These are phyloP conservation scores for Poicephalus gulielmi DNA, from an alignment of 2,113 vertebrate genomes.

Conservation along the genomic window DNA sequence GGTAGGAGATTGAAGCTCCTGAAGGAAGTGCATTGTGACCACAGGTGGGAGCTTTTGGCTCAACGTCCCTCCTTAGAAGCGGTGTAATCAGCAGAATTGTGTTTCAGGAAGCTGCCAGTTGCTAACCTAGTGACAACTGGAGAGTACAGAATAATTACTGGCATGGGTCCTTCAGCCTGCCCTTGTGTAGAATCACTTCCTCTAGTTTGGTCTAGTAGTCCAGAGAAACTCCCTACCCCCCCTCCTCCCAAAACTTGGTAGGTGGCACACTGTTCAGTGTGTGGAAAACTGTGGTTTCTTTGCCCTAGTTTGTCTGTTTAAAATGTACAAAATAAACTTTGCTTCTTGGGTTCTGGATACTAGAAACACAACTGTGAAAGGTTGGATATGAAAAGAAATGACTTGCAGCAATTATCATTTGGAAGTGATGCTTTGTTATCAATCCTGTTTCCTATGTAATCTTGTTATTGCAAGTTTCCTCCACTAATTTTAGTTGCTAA, in stretches of 20 bases:
- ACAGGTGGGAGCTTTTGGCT: not conserved
- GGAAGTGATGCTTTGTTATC: not conserved
- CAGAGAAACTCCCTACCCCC: not conserved
- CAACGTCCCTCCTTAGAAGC: not conserved
- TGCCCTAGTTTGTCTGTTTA: not conserved
- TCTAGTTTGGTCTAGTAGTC: not conserved
- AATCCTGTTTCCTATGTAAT: not conserved
- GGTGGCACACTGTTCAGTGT: fast-evolving
- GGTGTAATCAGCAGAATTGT: fast-evolving
- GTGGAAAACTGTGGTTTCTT: not conserved
- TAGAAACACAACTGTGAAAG: not conserved
- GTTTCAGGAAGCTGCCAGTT: not conserved
- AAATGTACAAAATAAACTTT: not conserved
- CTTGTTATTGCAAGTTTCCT: not conserved
- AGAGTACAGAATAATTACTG: not conserved
- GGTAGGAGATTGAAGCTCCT: too few species aligned
- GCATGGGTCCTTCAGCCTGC: not conserved
- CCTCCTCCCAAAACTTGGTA: not conserved
- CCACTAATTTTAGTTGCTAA: not conserved
- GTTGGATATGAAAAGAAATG: not conserved
- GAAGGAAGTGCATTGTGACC: not conserved
- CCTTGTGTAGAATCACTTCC: fast-evolving
- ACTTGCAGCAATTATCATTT: not conserved
- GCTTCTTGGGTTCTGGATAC: not conserved
- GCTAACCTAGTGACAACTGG: not conserved